phyloP scores from a whole-genome alignment of 2,113 vertebrate species.

The Sphaerodactylus townsendi region DNA sequence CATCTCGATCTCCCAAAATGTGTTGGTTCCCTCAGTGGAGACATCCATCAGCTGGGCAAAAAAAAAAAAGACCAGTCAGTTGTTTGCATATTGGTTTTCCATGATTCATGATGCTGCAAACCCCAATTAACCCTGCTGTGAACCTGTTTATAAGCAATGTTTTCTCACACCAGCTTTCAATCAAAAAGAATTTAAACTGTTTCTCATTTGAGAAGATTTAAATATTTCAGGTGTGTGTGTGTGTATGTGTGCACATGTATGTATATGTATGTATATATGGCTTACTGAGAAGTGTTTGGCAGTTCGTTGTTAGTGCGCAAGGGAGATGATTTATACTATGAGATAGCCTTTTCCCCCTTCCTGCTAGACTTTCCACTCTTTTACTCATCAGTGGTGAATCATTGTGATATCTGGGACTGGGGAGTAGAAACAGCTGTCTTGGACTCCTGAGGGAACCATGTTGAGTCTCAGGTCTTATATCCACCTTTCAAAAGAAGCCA shows the following conservation, averaged over 20 bases:
- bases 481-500: no score
- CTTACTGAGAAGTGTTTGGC: neutral
- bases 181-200: neutral
- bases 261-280: no score
- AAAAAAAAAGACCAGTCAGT: neutral
- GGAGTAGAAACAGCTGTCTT: neutral
- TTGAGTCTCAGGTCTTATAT: neutral
- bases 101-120: conserved; percentile 1
- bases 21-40: neutral
- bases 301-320: neutral
- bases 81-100: neutral
- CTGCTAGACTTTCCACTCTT: neutral
- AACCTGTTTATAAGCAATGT: neutral
- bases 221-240: neutral
- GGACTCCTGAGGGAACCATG: neutral
- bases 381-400: conserved; percentile 39
- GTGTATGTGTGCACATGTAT: no score
- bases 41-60: neutral
- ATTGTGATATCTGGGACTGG: conserved; percentile 14
- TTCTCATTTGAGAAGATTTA: neutral
- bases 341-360: neutral
- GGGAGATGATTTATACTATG: neutral
- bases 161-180: neutral
- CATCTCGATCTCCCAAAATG: neutral
- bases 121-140: neutral